phyloP scores from a whole-genome alignment of 2,113 vertebrate genomes.

The Poecile atricapillus region DNA sequence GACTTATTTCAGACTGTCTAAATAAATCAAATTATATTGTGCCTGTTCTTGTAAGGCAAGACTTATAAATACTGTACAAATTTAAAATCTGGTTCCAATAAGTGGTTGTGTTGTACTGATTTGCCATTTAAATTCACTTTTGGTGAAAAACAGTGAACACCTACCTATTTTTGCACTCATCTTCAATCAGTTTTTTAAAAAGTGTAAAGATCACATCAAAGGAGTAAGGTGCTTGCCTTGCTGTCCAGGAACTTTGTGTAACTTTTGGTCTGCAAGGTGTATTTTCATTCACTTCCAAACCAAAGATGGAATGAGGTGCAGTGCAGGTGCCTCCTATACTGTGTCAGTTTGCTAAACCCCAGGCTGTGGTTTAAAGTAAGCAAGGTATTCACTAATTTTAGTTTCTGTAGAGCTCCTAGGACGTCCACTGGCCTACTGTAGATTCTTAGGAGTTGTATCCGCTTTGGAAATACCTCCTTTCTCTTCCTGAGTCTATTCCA shows the following conservation, averaged over 20 bases:
- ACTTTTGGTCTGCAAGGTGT: neutral
- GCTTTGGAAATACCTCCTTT: neutral
- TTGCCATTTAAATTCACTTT: neutral
- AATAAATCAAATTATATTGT: neutral
- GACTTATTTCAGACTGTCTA: neutral
- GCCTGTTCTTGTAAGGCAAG: neutral
- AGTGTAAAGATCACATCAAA: neutral
- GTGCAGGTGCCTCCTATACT: rapidly evolving
- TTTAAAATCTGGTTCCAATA: neutral
- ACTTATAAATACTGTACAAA: neutral
- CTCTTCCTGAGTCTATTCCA: neutral
- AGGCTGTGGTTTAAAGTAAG: neutral
- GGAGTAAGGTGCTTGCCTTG: neutral
- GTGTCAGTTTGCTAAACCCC: neutral
- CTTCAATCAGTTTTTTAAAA: neutral
- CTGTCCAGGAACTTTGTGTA: neutral
- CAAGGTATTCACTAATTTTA: neutral
- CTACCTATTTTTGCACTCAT: neutral
- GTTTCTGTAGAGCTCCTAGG: neutral
- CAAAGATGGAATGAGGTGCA: neutral
- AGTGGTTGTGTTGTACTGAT: neutral
- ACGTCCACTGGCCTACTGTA: neutral
- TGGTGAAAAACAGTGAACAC: neutral
- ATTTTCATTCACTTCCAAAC: neutral
- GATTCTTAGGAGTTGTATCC: too few relatives aligned